These are phyloP conservation scores for Crambe crambe DNA, from an alignment of 37 sponge, comb jelly and placozoan species.

Conservation along the genomic window DNA sequence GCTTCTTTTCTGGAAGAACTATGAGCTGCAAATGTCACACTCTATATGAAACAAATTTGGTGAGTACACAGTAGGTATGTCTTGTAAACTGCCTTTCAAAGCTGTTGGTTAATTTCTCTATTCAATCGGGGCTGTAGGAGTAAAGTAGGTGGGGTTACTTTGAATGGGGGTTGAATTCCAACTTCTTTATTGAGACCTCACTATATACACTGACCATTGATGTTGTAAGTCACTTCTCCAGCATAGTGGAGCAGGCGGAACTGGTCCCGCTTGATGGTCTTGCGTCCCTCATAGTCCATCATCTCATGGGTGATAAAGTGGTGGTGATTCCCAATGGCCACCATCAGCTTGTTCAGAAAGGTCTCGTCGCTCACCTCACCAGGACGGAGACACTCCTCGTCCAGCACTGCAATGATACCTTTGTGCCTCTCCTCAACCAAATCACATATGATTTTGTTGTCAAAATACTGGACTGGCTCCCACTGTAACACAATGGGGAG, in stretches of 20 bases:
- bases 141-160: too few relatives aligned
- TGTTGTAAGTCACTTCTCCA: slow-evolving; percentile 79
- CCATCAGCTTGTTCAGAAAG: slow-evolving; percentile 66
- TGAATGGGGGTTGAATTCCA: too few relatives aligned
- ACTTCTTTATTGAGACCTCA: too few relatives aligned
- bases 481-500: slow-evolving; percentile 59
- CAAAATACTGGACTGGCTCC: slow-evolving; percentile 86
- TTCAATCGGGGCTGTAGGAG: too few relatives aligned
- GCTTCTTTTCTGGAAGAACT: too few relatives aligned
- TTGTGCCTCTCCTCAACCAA: slow-evolving; percentile 83
- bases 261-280: slow-evolving; percentile 60
- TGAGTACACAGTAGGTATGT: too few relatives aligned
- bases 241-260: slow-evolving; percentile 85
- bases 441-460: slow-evolving; percentile 89
- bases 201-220: too few relatives aligned
- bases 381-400: slow-evolving; percentile 85
- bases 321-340: slow-evolving; percentile 52
- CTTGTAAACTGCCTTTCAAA: too few relatives aligned
- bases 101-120: too few relatives aligned
- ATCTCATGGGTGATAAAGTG: slow-evolving; percentile 80
- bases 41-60: too few relatives aligned
- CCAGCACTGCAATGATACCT: slow-evolving; percentile 80
- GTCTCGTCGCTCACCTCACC: slow-evolving; percentile 73
- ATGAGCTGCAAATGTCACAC: too few relatives aligned
- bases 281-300: slow-evolving; percentile 70